Evolutionary conservation across 1,140 invertebrate species (phyloP).

Genomic region (Meloidogyne chitwoodi): DNA sequence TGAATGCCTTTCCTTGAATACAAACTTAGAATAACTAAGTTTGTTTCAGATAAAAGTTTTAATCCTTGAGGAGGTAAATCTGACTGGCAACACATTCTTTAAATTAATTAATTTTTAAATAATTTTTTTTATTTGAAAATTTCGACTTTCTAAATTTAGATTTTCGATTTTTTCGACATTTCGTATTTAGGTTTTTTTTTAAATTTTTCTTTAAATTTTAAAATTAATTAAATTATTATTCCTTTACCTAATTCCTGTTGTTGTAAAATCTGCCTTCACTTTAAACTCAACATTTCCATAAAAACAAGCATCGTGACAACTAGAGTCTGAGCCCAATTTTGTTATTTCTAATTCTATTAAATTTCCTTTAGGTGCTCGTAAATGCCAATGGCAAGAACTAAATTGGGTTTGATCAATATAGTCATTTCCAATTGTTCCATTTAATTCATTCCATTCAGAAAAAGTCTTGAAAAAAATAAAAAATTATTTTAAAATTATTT

Average conservation of each 20-base stretch:
- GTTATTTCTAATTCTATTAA: conserved; percentile 2
- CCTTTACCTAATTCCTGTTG: conserved; percentile 1
- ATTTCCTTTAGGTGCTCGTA: neutral
- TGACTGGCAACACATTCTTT: conserved; percentile 11
- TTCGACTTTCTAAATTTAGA: no score
- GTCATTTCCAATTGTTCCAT: neutral
- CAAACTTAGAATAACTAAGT: conserved; percentile 2
- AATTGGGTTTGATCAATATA: neutral
- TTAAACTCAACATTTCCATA: conserved; percentile 19
- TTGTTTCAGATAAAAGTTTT: neutral
- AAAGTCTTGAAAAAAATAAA: neutral
- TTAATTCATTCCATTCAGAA: neutral
- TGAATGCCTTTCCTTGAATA: neutral
- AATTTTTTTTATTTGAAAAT: no score
- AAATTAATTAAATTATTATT: neutral
- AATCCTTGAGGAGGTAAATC: neutral
- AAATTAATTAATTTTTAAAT: no score
- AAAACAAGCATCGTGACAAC: conserved; percentile 1
- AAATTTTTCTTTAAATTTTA: neutral
- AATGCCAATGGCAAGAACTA: conserved; percentile 15
- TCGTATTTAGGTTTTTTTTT: neutral
- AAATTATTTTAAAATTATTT: no score
- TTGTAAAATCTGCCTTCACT: neutral
- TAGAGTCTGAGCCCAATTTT: neutral
- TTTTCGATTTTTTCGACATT: no score